Evolutionary conservation across 2,797 vertebrate species (phyloP).

Genomic region (Gymnoscopelus braueri): DNA sequence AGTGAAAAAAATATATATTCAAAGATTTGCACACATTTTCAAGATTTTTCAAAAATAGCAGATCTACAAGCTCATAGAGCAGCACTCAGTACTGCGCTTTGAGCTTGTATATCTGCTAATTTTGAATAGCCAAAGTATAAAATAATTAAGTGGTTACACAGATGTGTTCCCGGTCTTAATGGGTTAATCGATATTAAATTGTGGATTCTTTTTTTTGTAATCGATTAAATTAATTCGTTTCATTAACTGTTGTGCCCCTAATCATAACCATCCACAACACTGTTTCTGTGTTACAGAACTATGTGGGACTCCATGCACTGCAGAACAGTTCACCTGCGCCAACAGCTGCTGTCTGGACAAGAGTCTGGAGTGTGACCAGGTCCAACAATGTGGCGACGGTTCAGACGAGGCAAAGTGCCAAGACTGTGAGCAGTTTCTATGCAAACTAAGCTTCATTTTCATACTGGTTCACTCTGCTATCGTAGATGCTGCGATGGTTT

Average conservation of each 20-base stretch:
- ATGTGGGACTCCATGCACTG: slow-evolving; percentile 81
- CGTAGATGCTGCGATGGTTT: slow-evolving; percentile 3
- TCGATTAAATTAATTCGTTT: no score
- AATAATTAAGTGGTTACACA: no score
- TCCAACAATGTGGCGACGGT: slow-evolving; percentile 84
- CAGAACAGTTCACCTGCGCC: slow-evolving; percentile 83
- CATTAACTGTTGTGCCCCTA: background rate
- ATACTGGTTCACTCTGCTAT: slow-evolving; percentile 7
- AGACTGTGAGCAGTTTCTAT: slow-evolving; percentile 79
- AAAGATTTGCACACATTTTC: no score
- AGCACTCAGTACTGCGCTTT: no score
- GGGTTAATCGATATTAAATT: no score
- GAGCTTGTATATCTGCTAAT: no score
- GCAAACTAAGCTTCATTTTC: slow-evolving; percentile 33
- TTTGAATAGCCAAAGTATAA: no score
- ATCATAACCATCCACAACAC: background rate
- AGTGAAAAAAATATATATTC: no score
- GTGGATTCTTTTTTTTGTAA: no score
- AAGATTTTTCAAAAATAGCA: no score
- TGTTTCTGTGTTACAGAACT: slow-evolving; percentile 43
- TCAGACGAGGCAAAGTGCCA: slow-evolving; percentile 89
- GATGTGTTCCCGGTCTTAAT: no score
- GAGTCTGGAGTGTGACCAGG: slow-evolving; percentile 87
- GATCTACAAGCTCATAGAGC: no score
- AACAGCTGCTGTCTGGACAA: slow-evolving; percentile 90